Percentiles rank a stretch among this genome's conserved stretches.
Evolutionary conservation across 2,797 vertebrate species (phyloP).

Genomic region (Notoglanidium macrostoma): DNA sequence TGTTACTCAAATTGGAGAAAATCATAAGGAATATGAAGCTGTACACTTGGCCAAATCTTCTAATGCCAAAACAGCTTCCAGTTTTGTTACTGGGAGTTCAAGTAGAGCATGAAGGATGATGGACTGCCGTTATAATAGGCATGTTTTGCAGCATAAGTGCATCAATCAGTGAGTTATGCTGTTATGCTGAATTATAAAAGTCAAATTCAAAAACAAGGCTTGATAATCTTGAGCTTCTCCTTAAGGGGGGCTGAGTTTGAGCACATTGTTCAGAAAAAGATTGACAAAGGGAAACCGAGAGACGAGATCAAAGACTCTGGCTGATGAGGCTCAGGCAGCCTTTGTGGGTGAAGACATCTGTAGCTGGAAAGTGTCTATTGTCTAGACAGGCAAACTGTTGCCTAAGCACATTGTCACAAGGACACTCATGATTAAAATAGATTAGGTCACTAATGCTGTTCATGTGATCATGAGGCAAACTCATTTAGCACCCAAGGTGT

Average conservation of each 20-base stretch:
- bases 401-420: conserved; percentile 53
- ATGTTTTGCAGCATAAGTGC: conserved; percentile 8
- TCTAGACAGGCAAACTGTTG: conserved; percentile 56
- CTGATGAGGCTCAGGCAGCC: conserved; percentile 54
- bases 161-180: conserved; percentile 42
- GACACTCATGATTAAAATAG: conserved; percentile 55
- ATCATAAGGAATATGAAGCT: not conserved
- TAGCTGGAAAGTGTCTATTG: conserved; percentile 54
- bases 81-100: conserved; percentile 29
- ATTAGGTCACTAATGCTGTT: conserved; percentile 25
- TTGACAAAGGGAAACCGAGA: conserved; percentile 57
- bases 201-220: conserved; percentile 52
- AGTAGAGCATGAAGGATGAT: not conserved
- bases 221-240: conserved; percentile 51
- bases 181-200: conserved; percentile 49
- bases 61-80: conserved; percentile 5
- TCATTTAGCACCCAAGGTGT: conserved; percentile 6
- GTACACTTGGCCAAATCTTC: not conserved
- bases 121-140: conserved; percentile 19
- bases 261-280: conserved; percentile 57
- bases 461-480: conserved; percentile 18
- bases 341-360: conserved; percentile 60
- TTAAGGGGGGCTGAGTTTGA: conserved; percentile 23
- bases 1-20: conserved; percentile 14
- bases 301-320: conserved; percentile 60